phyloP scores from a whole-genome alignment of 2,888 invertebrate genomes.

The Frankliniella intonsa region DNA sequence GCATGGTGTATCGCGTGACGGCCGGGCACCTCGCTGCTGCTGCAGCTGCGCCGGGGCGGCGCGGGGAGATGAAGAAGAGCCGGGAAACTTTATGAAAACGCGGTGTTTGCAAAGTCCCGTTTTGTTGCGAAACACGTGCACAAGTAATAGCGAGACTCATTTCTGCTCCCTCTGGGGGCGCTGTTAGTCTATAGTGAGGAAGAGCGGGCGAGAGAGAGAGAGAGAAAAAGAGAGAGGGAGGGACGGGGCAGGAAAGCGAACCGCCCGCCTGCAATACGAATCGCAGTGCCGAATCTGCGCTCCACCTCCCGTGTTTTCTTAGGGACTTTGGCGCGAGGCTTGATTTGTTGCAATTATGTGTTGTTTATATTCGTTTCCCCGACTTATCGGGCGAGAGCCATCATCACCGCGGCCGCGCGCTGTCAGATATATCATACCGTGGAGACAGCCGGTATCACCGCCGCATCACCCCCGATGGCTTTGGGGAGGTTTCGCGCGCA shows the following conservation, averaged over 20 bases:
- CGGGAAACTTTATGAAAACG: too few species aligned
- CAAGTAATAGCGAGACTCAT: neutral
- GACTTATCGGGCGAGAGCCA: slow-evolving; percentile 16
- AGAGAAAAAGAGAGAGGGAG: too few species aligned
- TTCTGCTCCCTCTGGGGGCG: neutral
- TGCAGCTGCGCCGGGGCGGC: neutral
- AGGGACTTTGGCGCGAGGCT: neutral
- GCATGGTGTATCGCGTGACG: neutral
- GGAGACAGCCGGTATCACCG: too few species aligned
- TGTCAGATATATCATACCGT: too few species aligned
- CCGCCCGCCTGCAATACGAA: neutral
- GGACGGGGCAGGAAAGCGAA: too few species aligned
- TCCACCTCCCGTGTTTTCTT: neutral
- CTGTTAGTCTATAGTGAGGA: neutral
- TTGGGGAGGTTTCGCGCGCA: too few species aligned
- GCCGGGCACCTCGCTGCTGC: neutral
- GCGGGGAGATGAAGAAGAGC: neutral
- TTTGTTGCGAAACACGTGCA: too few species aligned
- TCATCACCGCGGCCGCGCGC: neutral
- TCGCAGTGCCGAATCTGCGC: neutral
- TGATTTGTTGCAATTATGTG: slow-evolving; percentile 25
- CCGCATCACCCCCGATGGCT: too few species aligned
- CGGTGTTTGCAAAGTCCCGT: too few species aligned
- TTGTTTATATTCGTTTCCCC: slow-evolving; percentile 8
- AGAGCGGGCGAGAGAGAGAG: too few species aligned